Evolutionary conservation across 2,888 invertebrate genomes (phyloP), one percentile per base, ranked within the genome.

Genomic region (Proisotoma minuta): DNA sequence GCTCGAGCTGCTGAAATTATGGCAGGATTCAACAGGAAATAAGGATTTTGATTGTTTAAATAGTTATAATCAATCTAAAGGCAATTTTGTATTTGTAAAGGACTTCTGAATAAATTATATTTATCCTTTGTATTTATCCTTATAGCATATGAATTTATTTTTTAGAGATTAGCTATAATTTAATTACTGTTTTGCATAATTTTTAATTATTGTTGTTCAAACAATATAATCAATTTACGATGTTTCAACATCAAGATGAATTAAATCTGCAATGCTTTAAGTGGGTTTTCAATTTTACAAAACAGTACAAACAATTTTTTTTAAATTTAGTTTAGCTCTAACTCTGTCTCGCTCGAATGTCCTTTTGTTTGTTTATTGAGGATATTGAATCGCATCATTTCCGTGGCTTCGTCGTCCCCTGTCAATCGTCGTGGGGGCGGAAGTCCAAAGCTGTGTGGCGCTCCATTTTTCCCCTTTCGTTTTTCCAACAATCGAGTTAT

Each of bases 1-100:
- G 63, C 66, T 47, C 28, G 70, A 49, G 65, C 69, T 18, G 26
- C 63, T 18, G 68, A 66, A 54, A 65, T 68, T 43, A 28, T 63
- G 4, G 40, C 8, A 22, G 3, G 49, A 23, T 49, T 15, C 22
- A 22, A 49, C 12, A 23, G 23, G 3, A 20, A 26, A 49, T 12
- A 23, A 20, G 24, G 8, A 20, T 20, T 43, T 3, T n/a, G 18
- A 8, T 43, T 15, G 43, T 18, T 18, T 43, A 15, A 8, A 34
- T 34, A 10, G 8, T 10, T 12, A 34, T 10, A 34, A 34, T 34
- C 8, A 10, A 34, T 34, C 34, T 34, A n/a, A n/a, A n/a, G n/a
- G n/a, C n/a, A n/a, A n/a, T n/a, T n/a, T n/a, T n/a, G n/a, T n/a
- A n/a, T n/a, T n/a, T n/a, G n/a, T n/a, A 34, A 8, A 48, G 18